Evolutionary conservation across 1,140 invertebrate genomes (phyloP).

Genomic region (Drosophila kanapiae): DNA sequence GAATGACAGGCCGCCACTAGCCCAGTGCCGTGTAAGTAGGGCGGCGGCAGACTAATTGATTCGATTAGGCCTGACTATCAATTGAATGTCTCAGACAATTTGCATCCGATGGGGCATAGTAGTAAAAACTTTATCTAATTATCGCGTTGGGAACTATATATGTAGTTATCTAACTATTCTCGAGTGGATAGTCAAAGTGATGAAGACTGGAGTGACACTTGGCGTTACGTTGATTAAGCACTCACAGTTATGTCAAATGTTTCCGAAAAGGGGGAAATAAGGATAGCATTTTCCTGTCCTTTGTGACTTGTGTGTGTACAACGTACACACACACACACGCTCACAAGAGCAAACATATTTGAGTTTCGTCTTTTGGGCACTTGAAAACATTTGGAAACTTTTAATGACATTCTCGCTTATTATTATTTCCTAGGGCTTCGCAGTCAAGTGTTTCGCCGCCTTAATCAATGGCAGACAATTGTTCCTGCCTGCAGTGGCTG

Average conservation of each 20-base stretch:
- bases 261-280: background rate
- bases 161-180: background rate
- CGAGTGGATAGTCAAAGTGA: slow-evolving; percentile 29
- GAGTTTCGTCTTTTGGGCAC: slow-evolving; percentile 53
- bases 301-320: slow-evolving; percentile 19
- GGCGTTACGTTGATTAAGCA: slow-evolving; percentile 43
- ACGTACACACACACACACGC: slow-evolving; percentile 3
- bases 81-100: slow-evolving; percentile 36
- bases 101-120: slow-evolving; percentile 23
- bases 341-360: slow-evolving; percentile 30
- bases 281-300: slow-evolving; percentile 17
- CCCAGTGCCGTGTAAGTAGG: background rate
- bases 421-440: slow-evolving; percentile 36
- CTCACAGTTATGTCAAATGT: slow-evolving; percentile 27
- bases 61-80: slow-evolving; percentile 40
- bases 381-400: slow-evolving; percentile 55
- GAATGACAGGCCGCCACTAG: background rate
- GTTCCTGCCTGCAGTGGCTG: slow-evolving; percentile 7
- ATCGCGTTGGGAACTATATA: slow-evolving; percentile 11
- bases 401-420: slow-evolving; percentile 62
- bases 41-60: slow-evolving; percentile 26
- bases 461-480: slow-evolving; percentile 51
- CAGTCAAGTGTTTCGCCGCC: slow-evolving; percentile 24
- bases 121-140: slow-evolving; percentile 33
- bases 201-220: slow-evolving; percentile 35